Evolutionary conservation across 2,888 invertebrate genomes (phyloP), one percentile per base, ranked within the genome.

Genomic region (Crematogaster levior): DNA sequence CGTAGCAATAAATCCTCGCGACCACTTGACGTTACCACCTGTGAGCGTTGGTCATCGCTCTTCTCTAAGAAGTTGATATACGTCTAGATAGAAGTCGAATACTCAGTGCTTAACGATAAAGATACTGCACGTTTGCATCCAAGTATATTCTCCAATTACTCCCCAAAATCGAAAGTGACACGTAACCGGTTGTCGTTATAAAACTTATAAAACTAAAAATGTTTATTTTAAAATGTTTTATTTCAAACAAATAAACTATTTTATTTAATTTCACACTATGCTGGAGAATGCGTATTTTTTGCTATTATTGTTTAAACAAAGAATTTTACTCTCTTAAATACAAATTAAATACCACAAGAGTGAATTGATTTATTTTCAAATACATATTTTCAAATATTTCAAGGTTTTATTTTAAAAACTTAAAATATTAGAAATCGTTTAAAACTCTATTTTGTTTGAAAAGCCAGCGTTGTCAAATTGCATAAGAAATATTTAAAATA

Each of bases 1-100:
- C 34, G 34, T 12, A 3, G 24, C 34, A 12, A 74, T 74, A 48
- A 74, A 74, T 74, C 18, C n/a, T 37, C 24, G 21, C 43, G 34
- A 51, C 4, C 24, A 65, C 40, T 66, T 30, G 30, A 66, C 15
- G 10, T 66, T 37, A 58, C 37, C 46, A 74, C 12, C 34, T 48
- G 24, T 27, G 61, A 46, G 24, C n/a, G 12, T 40, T 65, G 51
- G 37, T 27, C 37, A n/a, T 51, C n/a, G 24, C 37, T 24, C 15
- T 37, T 53, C n/a, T 43, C 43, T n/a, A 15, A 27, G n/a, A 15
- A 27, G 7, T 18, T 61, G 61, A 74, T 51, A n/a, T 48, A 30
- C 18, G 6, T 34, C 18, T 34, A 46, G 46, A 61, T 46, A 24
- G 18, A 24, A 12, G 3, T 73, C 10, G 10, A 34, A 63, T 7